These are phyloP conservation scores for Piliocolobus tephrosceles DNA, from an alignment of 2,113 vertebrate species.

Conservation along the genomic window DNA sequence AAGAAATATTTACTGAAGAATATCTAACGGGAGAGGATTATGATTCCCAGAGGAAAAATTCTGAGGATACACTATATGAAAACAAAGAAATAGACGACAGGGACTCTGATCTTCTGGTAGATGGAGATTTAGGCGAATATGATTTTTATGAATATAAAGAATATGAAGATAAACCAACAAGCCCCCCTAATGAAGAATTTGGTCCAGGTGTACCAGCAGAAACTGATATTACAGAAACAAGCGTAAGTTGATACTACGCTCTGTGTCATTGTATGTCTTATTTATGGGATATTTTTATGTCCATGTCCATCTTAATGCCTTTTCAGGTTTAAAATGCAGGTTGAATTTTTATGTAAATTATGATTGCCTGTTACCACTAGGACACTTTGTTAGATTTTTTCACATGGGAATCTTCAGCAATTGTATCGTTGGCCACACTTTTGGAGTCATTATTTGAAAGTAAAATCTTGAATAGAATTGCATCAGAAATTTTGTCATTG, in stretches of 20 bases:
- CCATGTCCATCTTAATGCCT: background rate
- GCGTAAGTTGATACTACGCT: slow-evolving; percentile 88
- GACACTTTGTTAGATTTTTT: background rate
- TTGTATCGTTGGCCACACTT: background rate
- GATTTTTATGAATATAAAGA: slow-evolving; percentile 95
- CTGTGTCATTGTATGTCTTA: slow-evolving; percentile 20
- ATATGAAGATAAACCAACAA: slow-evolving; percentile 88
- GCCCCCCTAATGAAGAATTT: slow-evolving; percentile 89
- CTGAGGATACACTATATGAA: slow-evolving; percentile 87
- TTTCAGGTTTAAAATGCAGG: background rate
- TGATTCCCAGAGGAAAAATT: slow-evolving; percentile 88
- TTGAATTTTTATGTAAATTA: slow-evolving; percentile 15
- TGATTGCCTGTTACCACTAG: background rate
- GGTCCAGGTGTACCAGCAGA: slow-evolving; percentile 96
- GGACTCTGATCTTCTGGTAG: slow-evolving; percentile 94
- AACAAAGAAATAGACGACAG: slow-evolving; percentile 92
- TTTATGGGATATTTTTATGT: background rate
- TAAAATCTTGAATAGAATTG: background rate
- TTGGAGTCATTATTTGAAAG: background rate
- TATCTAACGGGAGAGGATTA: slow-evolving; percentile 91
- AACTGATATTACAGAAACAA: slow-evolving; percentile 93
- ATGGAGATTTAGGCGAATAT: slow-evolving; percentile 93
- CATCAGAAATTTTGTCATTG: background rate
- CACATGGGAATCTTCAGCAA: background rate
- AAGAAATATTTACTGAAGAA: slow-evolving; percentile 93